phyloP scores from a whole-genome alignment of 2,888 invertebrate genomes.

The Augochlorella aurata region DNA sequence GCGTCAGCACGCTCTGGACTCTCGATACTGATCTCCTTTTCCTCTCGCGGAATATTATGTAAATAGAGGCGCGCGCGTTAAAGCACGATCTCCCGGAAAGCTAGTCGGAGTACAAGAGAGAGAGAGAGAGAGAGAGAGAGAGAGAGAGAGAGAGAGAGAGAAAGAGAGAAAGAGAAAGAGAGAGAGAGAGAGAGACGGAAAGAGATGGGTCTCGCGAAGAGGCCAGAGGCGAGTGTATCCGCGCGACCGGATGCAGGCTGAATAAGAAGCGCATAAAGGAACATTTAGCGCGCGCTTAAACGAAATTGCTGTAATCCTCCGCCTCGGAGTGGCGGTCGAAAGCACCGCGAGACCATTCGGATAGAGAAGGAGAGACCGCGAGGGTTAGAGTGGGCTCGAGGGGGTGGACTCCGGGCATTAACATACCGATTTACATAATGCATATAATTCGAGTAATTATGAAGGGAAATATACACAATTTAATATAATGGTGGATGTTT shows the following conservation, averaged over 20 bases:
- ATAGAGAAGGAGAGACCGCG: neutral
- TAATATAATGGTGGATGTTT: conserved; percentile 80
- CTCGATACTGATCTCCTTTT: conserved; percentile 60
- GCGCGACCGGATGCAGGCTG: conserved; percentile 63
- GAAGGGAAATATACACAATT: conserved; percentile 81
- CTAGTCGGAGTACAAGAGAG: neutral
- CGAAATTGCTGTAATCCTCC: conserved; percentile 79
- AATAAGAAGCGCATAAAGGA: conserved; percentile 75
- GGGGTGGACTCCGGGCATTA: conserved; percentile 69
- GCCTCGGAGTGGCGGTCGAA: conserved; percentile 40
- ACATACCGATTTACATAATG: conserved; percentile 81
- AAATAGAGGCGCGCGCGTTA: conserved; percentile 74
- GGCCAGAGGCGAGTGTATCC: conserved; percentile 15
- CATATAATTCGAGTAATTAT: conserved; percentile 82
- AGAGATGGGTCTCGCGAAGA: neutral
- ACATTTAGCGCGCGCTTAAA: conserved; percentile 78
- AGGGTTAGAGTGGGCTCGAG: neutral
- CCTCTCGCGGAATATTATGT: conserved; percentile 76
- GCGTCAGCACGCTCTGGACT: conserved; percentile 30
- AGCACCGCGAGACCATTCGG: conserved; percentile 38
- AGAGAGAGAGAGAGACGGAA: neutral
- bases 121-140: neutral
- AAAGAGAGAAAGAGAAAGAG: neutral
- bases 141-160: neutral
- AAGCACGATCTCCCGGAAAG: conserved; percentile 50